Conservation (phyloP, 2,113 vertebrate species). For the Psophia crepitans region DNA sequence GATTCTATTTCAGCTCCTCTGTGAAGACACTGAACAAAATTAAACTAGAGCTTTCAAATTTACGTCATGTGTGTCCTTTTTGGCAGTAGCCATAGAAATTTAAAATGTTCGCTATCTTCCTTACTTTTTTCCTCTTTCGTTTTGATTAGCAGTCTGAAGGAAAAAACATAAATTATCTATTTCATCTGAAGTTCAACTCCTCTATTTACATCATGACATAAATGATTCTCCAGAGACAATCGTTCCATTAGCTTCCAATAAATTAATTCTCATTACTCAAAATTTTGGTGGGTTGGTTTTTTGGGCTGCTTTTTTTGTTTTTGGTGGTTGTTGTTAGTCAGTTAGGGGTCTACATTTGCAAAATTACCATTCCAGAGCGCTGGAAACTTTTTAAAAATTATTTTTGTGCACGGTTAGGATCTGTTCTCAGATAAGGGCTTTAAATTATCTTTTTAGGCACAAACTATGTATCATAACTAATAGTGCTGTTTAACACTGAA, state of each 20-base stretch:
- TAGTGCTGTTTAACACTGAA: background rate
- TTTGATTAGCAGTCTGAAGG: background rate
- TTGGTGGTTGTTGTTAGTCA: background rate
- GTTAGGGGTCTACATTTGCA: background rate
- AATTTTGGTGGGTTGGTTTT: background rate
- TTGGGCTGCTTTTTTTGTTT: too few species aligned
- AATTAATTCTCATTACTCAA: background rate
- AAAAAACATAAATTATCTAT: background rate
- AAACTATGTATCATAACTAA: background rate
- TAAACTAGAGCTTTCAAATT: background rate
- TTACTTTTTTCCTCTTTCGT: slow-evolving; percentile 21
- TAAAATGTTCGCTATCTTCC: background rate
- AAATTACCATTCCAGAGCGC: background rate
- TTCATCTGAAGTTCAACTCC: background rate
- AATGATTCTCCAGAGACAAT: background rate
- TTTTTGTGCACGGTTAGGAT: background rate
- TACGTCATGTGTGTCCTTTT: background rate
- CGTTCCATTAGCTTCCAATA: background rate
- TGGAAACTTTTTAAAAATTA: background rate
- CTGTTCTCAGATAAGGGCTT: background rate
- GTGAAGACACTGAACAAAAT: background rate
- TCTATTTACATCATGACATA: background rate
- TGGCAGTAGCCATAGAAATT: background rate
- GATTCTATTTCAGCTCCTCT: background rate
- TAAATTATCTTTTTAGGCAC: background rate